Base-by-base conservation (phyloP, 2,888 invertebrate genomes). In the Laspeyria flexula region DNA sequence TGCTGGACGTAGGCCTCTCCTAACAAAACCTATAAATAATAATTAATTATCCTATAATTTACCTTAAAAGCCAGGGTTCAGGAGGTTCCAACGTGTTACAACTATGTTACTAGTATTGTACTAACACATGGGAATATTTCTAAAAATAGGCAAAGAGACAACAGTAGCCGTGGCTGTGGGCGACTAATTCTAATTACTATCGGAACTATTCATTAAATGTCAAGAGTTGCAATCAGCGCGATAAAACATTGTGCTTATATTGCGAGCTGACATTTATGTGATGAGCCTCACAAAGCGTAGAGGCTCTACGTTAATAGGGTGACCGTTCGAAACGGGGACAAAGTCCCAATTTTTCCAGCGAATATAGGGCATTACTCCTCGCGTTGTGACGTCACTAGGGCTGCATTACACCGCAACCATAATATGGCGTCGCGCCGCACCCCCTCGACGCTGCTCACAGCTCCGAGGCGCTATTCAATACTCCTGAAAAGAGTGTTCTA, bases 331-430 rank as follows among this genome's bases (percentile, higher is more conserved):
- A 41, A 47, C 25, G 45, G 37, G 49, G 52, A 55, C 55, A 54
- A 44, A 61, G 48, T 30, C 34, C 57, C 35, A 55, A 34, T 50
- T 71, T 71, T 73, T 65, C 62, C 70, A 45, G 52, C 65, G 67
- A 71, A 81, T 75, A 81, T 79, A 82, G 81, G 81, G 67, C 81
- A 75, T 46, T 58, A 55, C 60, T 57, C 49, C 55, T 27, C 27
- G 41, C 52, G 52, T 52, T 23, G 39, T 75, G 76, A 75, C 74
- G 76, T 75, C 72, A 73, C 65, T 50, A 56, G 61, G 69, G 67
- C 65, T 73, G 75, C 71, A 54, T 21, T 48, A 53, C 12, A 43
- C 33, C 30, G 7, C 25, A 6, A 23, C 12, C 25, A 34, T 18
- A 18, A 18, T 7, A 7, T 1, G 25, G 25, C 9, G 25, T n/a